A percentile compares a stretch with the other conserved stretches of the same genome.
Evolutionary conservation across 2,888 invertebrate species (phyloP).

Genomic region (Pristionchus entomophagus): DNA sequence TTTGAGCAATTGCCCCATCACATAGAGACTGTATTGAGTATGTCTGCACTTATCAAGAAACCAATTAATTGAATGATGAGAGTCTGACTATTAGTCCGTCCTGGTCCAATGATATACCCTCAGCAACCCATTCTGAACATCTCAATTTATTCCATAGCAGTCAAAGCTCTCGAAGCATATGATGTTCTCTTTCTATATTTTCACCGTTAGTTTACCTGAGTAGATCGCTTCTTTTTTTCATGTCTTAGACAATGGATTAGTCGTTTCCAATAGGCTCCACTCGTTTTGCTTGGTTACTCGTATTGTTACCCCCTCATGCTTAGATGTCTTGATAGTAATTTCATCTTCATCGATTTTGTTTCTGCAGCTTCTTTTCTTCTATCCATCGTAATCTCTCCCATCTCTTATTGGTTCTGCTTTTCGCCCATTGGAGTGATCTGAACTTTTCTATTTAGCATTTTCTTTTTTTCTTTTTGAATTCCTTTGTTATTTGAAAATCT

Average conservation of each 20-base stretch:
- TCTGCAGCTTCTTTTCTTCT: background rate
- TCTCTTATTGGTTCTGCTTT: conserved; percentile 28
- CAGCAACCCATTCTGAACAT: background rate
- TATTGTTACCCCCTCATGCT: background rate
- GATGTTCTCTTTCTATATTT: background rate
- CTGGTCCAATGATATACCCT: background rate
- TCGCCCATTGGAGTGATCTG: background rate
- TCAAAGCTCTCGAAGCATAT: background rate
- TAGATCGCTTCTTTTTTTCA: too few relatives aligned
- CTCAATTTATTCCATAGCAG: background rate
- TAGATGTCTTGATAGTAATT: too few relatives aligned
- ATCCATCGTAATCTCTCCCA: background rate
- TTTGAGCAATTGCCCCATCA: conserved; percentile 32
- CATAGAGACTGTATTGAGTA: background rate
- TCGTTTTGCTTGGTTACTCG: background rate
- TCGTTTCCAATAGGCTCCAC: background rate
- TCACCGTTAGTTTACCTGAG: too few relatives aligned
- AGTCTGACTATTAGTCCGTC: background rate
- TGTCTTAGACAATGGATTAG: background rate
- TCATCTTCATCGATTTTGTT: background rate
- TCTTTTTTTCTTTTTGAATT: background rate
- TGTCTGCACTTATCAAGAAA: conserved; percentile 24
- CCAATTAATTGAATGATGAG: background rate
- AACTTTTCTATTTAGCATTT: background rate
- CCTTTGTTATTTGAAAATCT: background rate